These are phyloP conservation scores for Cyprinella venusta DNA, from an alignment of 2,797 vertebrate species.

Conservation along the genomic window DNA sequence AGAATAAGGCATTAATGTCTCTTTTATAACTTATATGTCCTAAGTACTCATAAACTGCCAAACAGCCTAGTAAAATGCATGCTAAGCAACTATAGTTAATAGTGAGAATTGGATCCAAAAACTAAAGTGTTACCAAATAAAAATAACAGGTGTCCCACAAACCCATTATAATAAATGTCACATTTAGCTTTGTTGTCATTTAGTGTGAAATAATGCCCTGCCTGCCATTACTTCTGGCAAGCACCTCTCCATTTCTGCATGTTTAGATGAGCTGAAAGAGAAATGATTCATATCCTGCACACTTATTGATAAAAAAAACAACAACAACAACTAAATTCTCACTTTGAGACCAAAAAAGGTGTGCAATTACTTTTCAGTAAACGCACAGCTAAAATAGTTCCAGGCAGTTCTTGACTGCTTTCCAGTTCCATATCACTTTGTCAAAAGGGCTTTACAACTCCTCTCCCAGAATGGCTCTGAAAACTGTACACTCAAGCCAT, in stretches of 20 bases:
- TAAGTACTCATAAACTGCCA: too few species aligned
- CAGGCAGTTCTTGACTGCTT: background rate
- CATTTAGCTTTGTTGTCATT: background rate
- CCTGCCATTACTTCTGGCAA: background rate
- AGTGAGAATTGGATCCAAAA: too few species aligned
- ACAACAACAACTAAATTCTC: too few species aligned
- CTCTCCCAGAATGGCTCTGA: background rate
- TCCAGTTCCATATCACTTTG: background rate
- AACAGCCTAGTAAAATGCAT: too few species aligned
- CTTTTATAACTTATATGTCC: too few species aligned
- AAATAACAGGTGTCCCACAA: background rate
- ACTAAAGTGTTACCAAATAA: background rate
- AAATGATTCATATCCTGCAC: background rate
- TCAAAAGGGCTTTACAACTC: background rate
- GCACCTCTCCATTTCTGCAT: background rate
- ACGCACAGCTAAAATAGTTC: too few species aligned
- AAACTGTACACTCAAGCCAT: background rate
- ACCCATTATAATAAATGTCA: background rate
- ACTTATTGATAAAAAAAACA: too few species aligned
- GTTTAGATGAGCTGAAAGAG: background rate
- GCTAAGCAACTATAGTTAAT: too few species aligned
- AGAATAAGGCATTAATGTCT: too few species aligned
- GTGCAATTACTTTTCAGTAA: too few species aligned
- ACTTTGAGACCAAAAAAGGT: too few species aligned
- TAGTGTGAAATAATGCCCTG: background rate